Conservation (phyloP, 1,140 invertebrate genomes). For the Apolygus lucorum region DNA sequence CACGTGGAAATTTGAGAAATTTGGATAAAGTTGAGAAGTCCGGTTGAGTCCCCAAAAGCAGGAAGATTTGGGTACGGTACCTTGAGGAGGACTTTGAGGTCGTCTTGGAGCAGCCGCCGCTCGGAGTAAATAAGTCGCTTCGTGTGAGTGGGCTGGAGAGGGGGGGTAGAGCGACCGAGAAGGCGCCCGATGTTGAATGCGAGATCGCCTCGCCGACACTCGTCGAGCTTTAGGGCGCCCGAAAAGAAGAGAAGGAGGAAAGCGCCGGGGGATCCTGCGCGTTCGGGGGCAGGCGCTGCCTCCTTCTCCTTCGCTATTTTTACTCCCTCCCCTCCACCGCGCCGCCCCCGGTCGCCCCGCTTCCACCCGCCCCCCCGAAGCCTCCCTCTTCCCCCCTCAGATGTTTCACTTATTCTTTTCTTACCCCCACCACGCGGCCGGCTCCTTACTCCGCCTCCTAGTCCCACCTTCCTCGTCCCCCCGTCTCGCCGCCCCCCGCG, state of each 20-base stretch:
- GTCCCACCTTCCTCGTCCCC: background rate
- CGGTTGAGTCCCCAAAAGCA: no score
- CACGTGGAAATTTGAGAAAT: no score
- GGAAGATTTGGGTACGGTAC: no score
- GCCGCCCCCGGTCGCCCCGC: background rate
- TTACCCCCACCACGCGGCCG: constrained; percentile 10
- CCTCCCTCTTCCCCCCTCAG: constrained; percentile 1
- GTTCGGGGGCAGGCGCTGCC: background rate
- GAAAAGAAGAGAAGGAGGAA: constrained; percentile 13
- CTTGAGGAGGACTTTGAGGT: no score
- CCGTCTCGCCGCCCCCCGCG: background rate
- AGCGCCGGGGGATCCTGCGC: constrained; percentile 1
- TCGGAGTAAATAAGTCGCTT: no score
- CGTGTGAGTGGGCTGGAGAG: background rate
- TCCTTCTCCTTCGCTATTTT: constrained; percentile 13
- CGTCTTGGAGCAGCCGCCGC: no score
- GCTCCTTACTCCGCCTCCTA: constrained; percentile 13
- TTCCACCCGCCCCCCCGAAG: background rate
- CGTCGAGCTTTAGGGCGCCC: background rate
- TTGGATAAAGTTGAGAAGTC: no score
- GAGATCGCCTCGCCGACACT: constrained; percentile 12
- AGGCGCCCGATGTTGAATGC: background rate
- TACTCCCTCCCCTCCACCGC: constrained; percentile 1
- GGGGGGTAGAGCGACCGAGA: background rate
- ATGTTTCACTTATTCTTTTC: constrained; percentile 20